phyloP scores from a whole-genome alignment of 2,113 vertebrate species.

The Lichenostomus cassidix region DNA sequence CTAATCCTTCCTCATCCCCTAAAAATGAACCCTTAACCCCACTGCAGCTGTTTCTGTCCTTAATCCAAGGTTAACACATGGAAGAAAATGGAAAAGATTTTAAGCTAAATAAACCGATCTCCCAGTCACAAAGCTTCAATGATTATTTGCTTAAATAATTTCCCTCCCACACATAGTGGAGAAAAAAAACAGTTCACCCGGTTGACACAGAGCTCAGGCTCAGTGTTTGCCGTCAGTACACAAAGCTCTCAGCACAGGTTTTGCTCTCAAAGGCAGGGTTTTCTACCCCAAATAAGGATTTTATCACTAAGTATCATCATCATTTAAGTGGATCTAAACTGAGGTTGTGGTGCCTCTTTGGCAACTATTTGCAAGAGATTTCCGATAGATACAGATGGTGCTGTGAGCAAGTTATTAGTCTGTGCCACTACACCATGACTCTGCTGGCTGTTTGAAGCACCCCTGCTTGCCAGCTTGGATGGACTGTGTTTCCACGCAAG shows the following conservation, averaged over 20 bases:
- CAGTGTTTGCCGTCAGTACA: neutral
- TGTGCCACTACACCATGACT: neutral
- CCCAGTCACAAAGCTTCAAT: conserved; percentile 6
- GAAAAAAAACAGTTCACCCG: neutral
- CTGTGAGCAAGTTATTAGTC: neutral
- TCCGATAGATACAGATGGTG: neutral
- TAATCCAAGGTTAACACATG: conserved; percentile 30
- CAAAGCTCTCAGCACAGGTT: neutral
- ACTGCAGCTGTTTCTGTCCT: conserved; percentile 33
- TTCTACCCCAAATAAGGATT: neutral
- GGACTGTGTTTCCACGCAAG: neutral
- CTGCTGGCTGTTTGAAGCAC: neutral
- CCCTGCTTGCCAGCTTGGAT: neutral
- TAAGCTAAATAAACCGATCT: conserved; percentile 35
- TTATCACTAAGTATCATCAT: neutral
- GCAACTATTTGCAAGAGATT: neutral
- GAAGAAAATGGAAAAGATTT: conserved; percentile 15
- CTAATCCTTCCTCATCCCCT: neutral
- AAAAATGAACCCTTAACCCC: neutral
- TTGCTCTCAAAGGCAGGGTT: neutral
- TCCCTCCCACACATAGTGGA: neutral
- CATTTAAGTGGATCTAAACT: neutral
- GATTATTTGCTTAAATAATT: conserved; percentile 35
- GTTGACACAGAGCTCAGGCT: neutral
- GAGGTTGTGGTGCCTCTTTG: neutral